Conservation (phyloP, 1,140 invertebrate genomes). For the Bombus polaris region DNA sequence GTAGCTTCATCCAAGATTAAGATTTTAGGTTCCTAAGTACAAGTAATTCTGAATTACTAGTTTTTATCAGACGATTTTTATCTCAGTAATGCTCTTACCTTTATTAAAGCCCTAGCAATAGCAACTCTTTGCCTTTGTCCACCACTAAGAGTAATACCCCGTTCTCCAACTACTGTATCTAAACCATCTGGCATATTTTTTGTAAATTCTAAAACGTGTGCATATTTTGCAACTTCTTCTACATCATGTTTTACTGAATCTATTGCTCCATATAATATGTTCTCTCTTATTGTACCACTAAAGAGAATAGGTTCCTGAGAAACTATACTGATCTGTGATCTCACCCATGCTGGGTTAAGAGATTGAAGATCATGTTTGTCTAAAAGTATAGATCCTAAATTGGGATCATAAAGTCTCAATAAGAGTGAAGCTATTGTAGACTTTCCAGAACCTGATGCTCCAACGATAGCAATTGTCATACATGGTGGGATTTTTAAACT, state of each 20-base stretch:
- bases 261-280: conserved; percentile 90
- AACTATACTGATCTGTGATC: conserved; percentile 90
- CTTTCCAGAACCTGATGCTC: conserved; percentile 93
- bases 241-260: conserved; percentile 84
- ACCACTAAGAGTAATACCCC: conserved; percentile 91
- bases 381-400: conserved; percentile 85
- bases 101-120: conserved; percentile 94
- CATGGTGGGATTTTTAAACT: conserved; percentile 88
- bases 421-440: conserved; percentile 90
- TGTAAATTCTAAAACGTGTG: conserved; percentile 93
- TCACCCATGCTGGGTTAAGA: conserved; percentile 88
- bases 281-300: conserved; percentile 90
- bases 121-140: conserved; percentile 95
- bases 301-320: conserved; percentile 94
- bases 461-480: conserved; percentile 91
- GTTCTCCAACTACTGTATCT: conserved; percentile 91
- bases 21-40: conserved; percentile 89
- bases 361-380: conserved; percentile 87
- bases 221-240: conserved; percentile 85
- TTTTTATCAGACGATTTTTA: conserved; percentile 25
- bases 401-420: conserved; percentile 92
- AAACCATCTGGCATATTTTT: conserved; percentile 88
- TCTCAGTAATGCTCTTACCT: conserved; percentile 81
- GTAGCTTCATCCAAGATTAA: conserved; percentile 94
- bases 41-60: conserved; percentile 73